A percentile compares a stretch with the other conserved stretches of the same genome.
phyloP scores from a whole-genome alignment of 92 coral and sea anemone genomes.

The Epizoanthus illoricatus region DNA sequence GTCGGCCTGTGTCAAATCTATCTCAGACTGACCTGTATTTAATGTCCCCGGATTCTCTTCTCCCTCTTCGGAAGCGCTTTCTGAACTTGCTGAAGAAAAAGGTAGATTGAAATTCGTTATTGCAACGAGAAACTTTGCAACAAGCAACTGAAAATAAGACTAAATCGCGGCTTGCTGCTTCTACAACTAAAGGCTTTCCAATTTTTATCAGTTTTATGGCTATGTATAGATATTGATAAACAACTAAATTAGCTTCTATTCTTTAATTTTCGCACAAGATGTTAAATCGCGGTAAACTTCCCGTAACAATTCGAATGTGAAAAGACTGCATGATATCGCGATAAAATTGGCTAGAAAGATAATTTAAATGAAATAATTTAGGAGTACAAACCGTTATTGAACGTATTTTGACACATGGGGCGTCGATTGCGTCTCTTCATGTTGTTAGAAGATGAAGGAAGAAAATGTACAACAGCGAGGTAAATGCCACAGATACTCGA shows the following conservation, averaged over 20 bases:
- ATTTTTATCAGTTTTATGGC: neutral
- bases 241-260: neutral
- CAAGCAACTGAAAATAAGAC: neutral
- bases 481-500: neutral
- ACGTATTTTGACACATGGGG: slow-evolving; percentile 22
- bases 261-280: slow-evolving; percentile 25
- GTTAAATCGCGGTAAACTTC: neutral
- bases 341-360: slow-evolving; percentile 1
- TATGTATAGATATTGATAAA: neutral
- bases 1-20: slow-evolving; percentile 59
- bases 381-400: slow-evolving; percentile 23
- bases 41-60: slow-evolving; percentile 14
- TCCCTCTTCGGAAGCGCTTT: neutral
- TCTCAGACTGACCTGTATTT: slow-evolving; percentile 32
- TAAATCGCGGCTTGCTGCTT: neutral
- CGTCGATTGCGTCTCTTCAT: slow-evolving; percentile 21
- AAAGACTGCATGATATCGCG: neutral
- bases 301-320: neutral
- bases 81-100: slow-evolving; percentile 4
- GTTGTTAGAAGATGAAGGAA: slow-evolving; percentile 12
- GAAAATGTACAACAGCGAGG: slow-evolving; percentile 8
- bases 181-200: neutral
- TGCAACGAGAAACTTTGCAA: too few relatives aligned
- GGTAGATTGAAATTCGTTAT: neutral
- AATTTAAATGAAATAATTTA: neutral